Evolutionary conservation across 2,888 invertebrate genomes (phyloP), one percentile per base, ranked within the genome.

Genomic region (Ctenicera cuprea): DNA sequence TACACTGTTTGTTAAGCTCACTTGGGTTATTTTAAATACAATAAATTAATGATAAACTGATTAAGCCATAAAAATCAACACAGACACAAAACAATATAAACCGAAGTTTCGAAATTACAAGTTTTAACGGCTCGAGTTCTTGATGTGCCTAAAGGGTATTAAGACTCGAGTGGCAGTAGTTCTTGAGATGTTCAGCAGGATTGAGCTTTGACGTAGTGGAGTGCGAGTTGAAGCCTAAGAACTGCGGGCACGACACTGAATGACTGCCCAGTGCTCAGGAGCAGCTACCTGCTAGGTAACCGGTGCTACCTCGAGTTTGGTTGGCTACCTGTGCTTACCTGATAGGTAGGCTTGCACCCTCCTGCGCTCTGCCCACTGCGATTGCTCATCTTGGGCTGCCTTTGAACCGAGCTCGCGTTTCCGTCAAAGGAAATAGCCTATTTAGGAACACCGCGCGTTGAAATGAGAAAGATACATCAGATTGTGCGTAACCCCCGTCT

Each of bases 231-330:
- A 86, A 86, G 87, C 86, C 85, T 85, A 85, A 82, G 84, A 83
- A 80, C 84, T 81, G 86, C 86, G 84, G 85, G 85, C 87, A 86
- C 86, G 83, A 86, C 87, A 86, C 85, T 85, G 87, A 87, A 87
- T 87, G 87, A 87, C 84, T 85, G 84, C 84, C 80, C 83, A 82
- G 79, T 79, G 80, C 79, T 79, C 78, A 80, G 80, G 77, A 80
- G 83, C 82, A 81, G 83, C 85, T 85, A 85, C 85, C 85, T 85
- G 85, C 81, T 84, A 85, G 86, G 85, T 85, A 83, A 84, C 81
- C 83, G 81, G 80, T 82, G 86, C 86, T 85, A 85, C 86, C 85
- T 85, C 84, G 82, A 82, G 82, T 80, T 82, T 83, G 87, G 87
- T 87, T 87, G 87, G 87, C 86, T 85, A 85, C 85, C 84, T 83